Percentiles rank a stretch among this genome's conserved stretches.
Conservation (phyloP, 2,113 vertebrate genomes). For the Melanotaenia duboulayi region DNA sequence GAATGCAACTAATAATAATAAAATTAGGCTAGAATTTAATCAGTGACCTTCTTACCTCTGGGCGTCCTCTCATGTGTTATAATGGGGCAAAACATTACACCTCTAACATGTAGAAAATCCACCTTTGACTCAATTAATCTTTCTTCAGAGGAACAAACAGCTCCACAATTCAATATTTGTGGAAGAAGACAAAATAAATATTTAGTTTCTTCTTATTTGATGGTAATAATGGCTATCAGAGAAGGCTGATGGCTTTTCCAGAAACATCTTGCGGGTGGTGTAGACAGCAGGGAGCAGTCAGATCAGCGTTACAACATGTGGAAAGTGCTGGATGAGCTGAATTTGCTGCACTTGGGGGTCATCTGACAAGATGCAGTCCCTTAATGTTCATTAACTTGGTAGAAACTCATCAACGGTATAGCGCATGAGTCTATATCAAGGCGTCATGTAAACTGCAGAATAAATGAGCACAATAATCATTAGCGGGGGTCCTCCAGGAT, state of each 20-base stretch:
- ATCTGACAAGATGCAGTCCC: constrained; percentile 48
- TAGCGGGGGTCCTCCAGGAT: constrained; percentile 58
- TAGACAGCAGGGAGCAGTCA: constrained; percentile 41
- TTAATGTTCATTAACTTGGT: constrained; percentile 60
- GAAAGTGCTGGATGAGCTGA: constrained; percentile 45
- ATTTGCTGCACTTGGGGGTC: constrained; percentile 13
- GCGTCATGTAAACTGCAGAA: constrained; percentile 60
- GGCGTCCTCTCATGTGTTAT: constrained; percentile 18
- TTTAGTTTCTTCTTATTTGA: constrained; percentile 26
- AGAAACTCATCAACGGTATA: constrained; percentile 58
- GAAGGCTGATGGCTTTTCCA: constrained; percentile 24
- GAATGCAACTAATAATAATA: background rate
- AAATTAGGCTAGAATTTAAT: constrained; percentile 22
- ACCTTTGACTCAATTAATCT: constrained; percentile 28
- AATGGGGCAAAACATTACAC: constrained; percentile 22
- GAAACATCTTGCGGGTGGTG: constrained; percentile 20
- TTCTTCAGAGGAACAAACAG: constrained; percentile 14
- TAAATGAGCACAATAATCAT: constrained; percentile 61
- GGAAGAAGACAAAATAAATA: background rate
- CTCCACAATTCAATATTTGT: constrained; percentile 9
- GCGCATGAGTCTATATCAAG: constrained; percentile 53
- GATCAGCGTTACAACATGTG: constrained; percentile 20
- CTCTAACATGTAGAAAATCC: constrained; percentile 33
- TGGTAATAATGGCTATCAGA: background rate
- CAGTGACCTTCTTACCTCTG: constrained; percentile 24